A percentile compares a stretch with the other conserved stretches of the same genome.
Conservation (phyloP, 2,888 invertebrate genomes). For the Hypomecis atomaria region DNA sequence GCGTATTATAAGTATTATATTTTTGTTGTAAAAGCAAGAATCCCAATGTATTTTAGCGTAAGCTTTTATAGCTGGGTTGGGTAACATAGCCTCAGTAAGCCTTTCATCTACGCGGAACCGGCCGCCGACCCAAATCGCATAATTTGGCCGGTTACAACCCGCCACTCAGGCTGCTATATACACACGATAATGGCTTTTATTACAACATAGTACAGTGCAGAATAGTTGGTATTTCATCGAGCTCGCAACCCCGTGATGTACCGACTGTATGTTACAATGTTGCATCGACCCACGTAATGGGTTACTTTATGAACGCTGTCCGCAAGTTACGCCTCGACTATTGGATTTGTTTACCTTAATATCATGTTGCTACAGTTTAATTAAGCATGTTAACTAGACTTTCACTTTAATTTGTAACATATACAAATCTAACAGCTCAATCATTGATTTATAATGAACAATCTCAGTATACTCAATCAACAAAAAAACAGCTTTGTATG, state of each 20-base stretch:
- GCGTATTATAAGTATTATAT: slow-evolving; percentile 30
- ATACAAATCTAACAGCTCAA: too few relatives aligned
- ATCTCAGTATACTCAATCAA: too few relatives aligned
- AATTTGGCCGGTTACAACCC: slow-evolving; percentile 54
- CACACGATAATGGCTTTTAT: slow-evolving; percentile 37
- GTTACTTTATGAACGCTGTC: slow-evolving; percentile 43
- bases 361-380: slow-evolving; percentile 22
- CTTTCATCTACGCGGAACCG: slow-evolving; percentile 59
- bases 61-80: slow-evolving; percentile 55
- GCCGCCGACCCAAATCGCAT: slow-evolving; percentile 55
- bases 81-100: slow-evolving; percentile 58
- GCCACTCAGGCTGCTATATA: slow-evolving; percentile 27
- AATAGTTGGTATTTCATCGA: slow-evolving; percentile 13
- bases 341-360: slow-evolving; percentile 26
- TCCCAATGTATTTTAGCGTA: slow-evolving; percentile 50
- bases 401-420: not conserved
- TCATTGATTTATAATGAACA: too few relatives aligned
- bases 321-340: slow-evolving; percentile 23
- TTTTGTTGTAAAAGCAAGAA: slow-evolving; percentile 49
- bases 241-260: not conserved
- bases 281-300: slow-evolving; percentile 37
- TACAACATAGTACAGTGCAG: slow-evolving; percentile 23
- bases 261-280: slow-evolving; percentile 37
- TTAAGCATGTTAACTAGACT: slow-evolving; percentile 21
- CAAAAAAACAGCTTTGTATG: too few relatives aligned